Conservation (phyloP, 1,140 invertebrate species). For the Wasmannia auropunctata region DNA sequence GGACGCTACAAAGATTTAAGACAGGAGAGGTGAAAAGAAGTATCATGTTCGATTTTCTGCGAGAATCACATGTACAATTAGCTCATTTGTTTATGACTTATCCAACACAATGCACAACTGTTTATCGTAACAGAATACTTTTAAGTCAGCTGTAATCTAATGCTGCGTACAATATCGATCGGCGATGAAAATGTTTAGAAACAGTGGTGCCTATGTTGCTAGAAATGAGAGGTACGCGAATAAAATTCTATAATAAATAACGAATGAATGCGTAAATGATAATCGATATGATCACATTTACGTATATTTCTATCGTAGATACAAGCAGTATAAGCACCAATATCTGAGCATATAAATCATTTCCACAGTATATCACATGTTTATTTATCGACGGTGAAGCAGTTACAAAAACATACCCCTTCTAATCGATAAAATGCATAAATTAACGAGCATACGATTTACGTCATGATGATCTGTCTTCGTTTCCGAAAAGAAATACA, state of each 20-base stretch:
- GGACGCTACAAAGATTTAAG: not conserved
- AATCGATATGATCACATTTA: slow-evolving; percentile 18
- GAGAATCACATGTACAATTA: not conserved
- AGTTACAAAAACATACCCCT: not conserved
- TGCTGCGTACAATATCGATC: not conserved
- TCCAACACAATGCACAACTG: not conserved
- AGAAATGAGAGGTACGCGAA: not conserved
- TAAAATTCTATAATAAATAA: slow-evolving; percentile 12
- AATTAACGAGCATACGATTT: slow-evolving; percentile 8
- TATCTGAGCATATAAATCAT: slow-evolving; percentile 2
- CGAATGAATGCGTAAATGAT: not conserved
- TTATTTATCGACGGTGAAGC: not conserved
- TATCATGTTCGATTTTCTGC: not conserved
- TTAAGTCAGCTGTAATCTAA: not conserved
- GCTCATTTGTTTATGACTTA: not conserved
- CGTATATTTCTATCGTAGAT: not conserved
- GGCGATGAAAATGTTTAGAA: slow-evolving; percentile 7
- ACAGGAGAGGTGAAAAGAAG: no score
- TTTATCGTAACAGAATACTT: slow-evolving; percentile 5
- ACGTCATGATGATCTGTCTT: not conserved
- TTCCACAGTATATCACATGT: not conserved
- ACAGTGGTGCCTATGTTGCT: not conserved
- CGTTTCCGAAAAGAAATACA: not conserved
- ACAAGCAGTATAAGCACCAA: not conserved
- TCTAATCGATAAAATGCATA: slow-evolving; percentile 2